Evolutionary conservation across 1,140 invertebrate genomes (phyloP).

Genomic region (Lepeophtheirus salmonis): DNA sequence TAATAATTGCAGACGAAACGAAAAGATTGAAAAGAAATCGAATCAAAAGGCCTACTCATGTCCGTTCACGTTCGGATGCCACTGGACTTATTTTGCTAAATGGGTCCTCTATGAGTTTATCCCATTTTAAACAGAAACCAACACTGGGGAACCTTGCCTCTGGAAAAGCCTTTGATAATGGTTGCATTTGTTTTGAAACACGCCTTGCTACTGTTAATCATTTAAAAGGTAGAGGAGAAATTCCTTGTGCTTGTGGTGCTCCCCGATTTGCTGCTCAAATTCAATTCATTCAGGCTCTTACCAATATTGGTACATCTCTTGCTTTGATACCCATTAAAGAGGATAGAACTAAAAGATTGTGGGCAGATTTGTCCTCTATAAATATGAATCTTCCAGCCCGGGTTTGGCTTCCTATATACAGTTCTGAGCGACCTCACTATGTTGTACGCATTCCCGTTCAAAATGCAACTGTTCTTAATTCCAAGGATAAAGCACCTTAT

Average conservation of each 20-base stretch:
- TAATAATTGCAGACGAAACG: neutral
- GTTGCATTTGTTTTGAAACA: slow-evolving; percentile 66
- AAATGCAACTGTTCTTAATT: slow-evolving; percentile 88
- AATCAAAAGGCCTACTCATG: slow-evolving; percentile 41
- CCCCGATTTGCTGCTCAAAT: slow-evolving; percentile 60
- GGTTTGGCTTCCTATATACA: slow-evolving; percentile 82
- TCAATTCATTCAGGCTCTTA: slow-evolving; percentile 64
- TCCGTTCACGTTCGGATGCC: slow-evolving; percentile 76
- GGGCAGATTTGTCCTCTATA: slow-evolving; percentile 73
- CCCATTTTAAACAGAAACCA: slow-evolving; percentile 29
- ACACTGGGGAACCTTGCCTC: slow-evolving; percentile 68
- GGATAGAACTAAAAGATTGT: slow-evolving; percentile 65
- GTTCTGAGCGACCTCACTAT: slow-evolving; percentile 46
- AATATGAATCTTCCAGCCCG: slow-evolving; percentile 91
- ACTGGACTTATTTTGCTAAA: slow-evolving; percentile 38
- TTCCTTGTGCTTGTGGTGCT: slow-evolving; percentile 43
- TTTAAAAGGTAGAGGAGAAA: slow-evolving; percentile 44
- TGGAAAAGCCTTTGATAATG: slow-evolving; percentile 85
- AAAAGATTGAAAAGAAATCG: neutral
- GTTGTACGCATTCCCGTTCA: slow-evolving; percentile 80
- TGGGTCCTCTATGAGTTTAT: slow-evolving; percentile 16
- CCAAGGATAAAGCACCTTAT: slow-evolving; percentile 96
- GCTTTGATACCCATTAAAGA: slow-evolving; percentile 82
- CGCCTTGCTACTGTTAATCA: slow-evolving; percentile 54
- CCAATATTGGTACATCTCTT: slow-evolving; percentile 72